Evolutionary conservation across 2,113 vertebrate species (phyloP), one percentile per base, ranked within the genome.

Genomic region (Forbesichthys agassizii): DNA sequence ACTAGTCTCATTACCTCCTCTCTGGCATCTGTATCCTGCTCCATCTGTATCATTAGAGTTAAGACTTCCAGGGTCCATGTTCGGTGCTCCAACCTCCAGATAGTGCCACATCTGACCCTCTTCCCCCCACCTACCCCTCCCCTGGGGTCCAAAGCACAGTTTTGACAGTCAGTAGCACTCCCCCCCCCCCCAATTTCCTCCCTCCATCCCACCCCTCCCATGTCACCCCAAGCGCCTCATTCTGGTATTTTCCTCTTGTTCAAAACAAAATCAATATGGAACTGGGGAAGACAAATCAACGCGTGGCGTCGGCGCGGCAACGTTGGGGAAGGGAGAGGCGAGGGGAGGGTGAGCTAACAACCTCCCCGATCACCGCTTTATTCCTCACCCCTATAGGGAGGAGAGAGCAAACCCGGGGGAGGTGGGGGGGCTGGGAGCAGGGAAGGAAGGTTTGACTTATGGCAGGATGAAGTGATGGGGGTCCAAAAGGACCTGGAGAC

Each of bases 221-320:
- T 80, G 61, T 88, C 80, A 85, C 89, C 84, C 78, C 85, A 13
- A 67, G 88, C 85, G 76, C 74, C 81, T 84, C 84, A 89, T 91
- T 89, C 86, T 88, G 88, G 81, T 90, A 86, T 90, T 89, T 89
- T 78, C 64, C 69, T 76, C 84, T 87, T 90, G 85, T 92, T 91
- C 91, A 89, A 90, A 90, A 87, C 75, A 77, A 89, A 92, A 91
- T 92, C 88, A 88, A 92, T 91, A 90, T 73, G 73, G 80, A 83
- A 84, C 84, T 65, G 74, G 81, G 86, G 80, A 84, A 92, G 86
- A 90, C 81, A 82, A 92, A 90, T 91, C 86, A 90, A 89, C 84
- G 71, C 77, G 82, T 78, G 77, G 73, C 73, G 27, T 27, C 2
- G 27, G 27, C 27, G 27, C 27, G 80, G 80, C 75, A 83, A 88